phyloP scores from a whole-genome alignment of 2,888 invertebrate species.

The Dugesia japonica region DNA sequence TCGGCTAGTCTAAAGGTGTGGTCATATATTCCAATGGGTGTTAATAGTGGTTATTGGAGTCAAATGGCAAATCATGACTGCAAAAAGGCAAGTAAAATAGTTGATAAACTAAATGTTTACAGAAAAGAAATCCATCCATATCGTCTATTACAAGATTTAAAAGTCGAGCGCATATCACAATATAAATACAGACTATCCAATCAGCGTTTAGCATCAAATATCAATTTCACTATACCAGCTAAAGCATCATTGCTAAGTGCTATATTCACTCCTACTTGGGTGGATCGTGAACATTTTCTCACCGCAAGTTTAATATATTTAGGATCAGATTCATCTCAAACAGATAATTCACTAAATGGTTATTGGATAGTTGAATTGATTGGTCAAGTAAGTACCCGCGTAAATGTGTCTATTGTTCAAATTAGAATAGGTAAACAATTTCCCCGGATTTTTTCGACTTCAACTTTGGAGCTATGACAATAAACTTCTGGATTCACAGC shows the following conservation, averaged over 20 bases:
- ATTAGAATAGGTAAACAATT: background rate
- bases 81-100: background rate
- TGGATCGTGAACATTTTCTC: slow-evolving; percentile 24
- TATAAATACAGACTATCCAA: background rate
- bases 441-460: slow-evolving; percentile 26
- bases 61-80: background rate
- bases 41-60: background rate
- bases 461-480: slow-evolving; percentile 22
- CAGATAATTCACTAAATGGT: background rate
- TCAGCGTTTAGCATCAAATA: background rate
- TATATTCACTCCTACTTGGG: slow-evolving; percentile 8
- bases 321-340: background rate
- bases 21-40: background rate
- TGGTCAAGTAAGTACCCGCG: background rate
- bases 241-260: slow-evolving; percentile 24
- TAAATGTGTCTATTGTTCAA: background rate
- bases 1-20: background rate
- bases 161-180: background rate
- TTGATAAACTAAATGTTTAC: background rate
- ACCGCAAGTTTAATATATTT: background rate
- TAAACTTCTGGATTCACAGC: background rate
- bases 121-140: background rate
- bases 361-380: slow-evolving; percentile 20
- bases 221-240: slow-evolving; percentile 21
- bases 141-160: background rate